Conservation (phyloP, 2,113 vertebrate species). For the Rhinolophus ferrumequinum region DNA sequence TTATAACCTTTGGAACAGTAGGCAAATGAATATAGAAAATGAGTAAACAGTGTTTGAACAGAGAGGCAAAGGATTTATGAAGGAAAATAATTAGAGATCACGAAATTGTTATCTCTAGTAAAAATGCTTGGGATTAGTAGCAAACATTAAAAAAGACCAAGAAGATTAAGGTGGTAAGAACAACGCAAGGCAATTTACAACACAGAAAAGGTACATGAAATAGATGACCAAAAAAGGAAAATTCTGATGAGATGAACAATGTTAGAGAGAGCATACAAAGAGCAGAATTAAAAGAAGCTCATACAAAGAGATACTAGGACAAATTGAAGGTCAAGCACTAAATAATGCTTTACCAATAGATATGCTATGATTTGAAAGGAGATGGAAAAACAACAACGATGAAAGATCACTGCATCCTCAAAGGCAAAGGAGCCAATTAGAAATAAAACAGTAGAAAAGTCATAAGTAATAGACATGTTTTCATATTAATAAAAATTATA, state of each 20-base stretch:
- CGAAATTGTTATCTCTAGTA: not conserved
- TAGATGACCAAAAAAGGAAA: not conserved
- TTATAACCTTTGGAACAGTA: not conserved
- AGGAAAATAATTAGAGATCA: conserved; percentile 54
- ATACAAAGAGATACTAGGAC: not conserved
- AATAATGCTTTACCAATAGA: not conserved
- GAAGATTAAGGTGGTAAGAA: not conserved
- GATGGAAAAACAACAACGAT: not conserved
- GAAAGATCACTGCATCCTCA: not conserved
- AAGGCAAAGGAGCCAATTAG: conserved; percentile 12
- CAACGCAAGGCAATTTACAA: conserved; percentile 9
- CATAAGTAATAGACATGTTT: not conserved
- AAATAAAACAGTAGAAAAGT: not conserved
- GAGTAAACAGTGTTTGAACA: not conserved
- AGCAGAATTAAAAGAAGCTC: not conserved
- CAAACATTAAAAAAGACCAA: conserved; percentile 34
- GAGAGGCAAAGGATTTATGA: not conserved
- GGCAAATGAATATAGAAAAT: not conserved
- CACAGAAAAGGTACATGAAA: not conserved
- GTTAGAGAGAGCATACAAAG: not conserved
- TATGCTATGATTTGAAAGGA: not conserved
- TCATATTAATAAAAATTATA: not conserved
- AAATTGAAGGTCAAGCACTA: not conserved
- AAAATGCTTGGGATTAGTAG: conserved; percentile 37
- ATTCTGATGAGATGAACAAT: not conserved